Evolutionary conservation across 2,888 invertebrate genomes (phyloP).

Genomic region (Tinea pellionella): DNA sequence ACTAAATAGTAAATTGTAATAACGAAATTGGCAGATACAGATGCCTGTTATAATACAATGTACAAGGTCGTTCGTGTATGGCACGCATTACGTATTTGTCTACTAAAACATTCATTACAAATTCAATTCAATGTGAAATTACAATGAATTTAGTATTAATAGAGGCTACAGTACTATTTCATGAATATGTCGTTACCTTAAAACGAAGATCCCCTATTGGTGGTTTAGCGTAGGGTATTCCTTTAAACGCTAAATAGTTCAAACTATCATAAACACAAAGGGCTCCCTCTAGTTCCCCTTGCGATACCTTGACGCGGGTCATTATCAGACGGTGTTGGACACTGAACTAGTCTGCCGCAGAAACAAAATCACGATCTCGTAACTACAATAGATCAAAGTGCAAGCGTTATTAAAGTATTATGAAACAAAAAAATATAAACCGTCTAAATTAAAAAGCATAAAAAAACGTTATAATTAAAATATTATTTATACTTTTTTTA

Average conservation of each 20-base stretch:
- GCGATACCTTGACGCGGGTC: conserved; percentile 36
- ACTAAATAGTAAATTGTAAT: not conserved
- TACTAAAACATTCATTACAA: not conserved
- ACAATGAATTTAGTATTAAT: not conserved
- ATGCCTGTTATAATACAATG: not conserved
- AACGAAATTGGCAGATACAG: not conserved
- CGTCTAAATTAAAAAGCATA: not conserved
- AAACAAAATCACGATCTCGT: not conserved
- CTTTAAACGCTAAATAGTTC: conserved; percentile 57
- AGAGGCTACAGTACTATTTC: not conserved
- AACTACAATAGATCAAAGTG: not conserved
- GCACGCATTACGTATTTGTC: not conserved
- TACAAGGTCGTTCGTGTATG: not conserved
- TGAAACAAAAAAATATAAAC: not conserved
- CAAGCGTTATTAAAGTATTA: not conserved
- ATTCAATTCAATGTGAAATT: not conserved
- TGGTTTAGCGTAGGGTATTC: conserved; percentile 72
- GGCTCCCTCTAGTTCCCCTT: conserved; percentile 45
- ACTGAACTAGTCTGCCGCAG: not conserved
- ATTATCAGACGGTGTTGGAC: conserved; percentile 22
- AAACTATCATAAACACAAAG: conserved; percentile 30
- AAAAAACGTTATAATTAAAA: not conserved
- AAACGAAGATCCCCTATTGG: conserved; percentile 70
- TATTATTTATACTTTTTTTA: not conserved
- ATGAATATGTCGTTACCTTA: conserved; percentile 43